Evolutionary conservation across 1,140 invertebrate species (phyloP).

Genomic region (Drosophila pallidifrons): DNA sequence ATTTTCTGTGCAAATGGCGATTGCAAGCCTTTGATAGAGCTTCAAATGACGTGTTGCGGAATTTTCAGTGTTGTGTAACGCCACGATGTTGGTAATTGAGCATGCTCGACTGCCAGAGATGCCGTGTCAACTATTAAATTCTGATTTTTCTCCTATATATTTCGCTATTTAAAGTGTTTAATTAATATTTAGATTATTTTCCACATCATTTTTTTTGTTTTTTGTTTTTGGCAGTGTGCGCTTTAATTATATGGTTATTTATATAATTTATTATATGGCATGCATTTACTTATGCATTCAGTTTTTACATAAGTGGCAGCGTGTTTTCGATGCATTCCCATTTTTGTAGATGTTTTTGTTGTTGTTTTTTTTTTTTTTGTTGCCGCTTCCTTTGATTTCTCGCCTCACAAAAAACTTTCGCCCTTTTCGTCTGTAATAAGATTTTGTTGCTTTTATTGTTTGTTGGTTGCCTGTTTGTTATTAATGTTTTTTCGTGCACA

Average conservation of each 20-base stretch:
- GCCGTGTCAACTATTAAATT: too few relatives aligned
- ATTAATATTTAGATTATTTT: slow-evolving; percentile 5
- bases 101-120: neutral
- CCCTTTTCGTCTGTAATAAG: slow-evolving; percentile 29
- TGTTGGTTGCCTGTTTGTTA: slow-evolving; percentile 31
- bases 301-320: slow-evolving; percentile 1
- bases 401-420: slow-evolving; percentile 25
- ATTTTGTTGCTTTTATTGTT: slow-evolving; percentile 17
- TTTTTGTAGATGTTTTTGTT: slow-evolving; percentile 12
- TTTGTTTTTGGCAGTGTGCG: slow-evolving; percentile 18
- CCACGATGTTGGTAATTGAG: neutral
- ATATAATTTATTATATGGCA: slow-evolving; percentile 10
- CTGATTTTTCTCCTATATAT: too few relatives aligned
- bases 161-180: neutral
- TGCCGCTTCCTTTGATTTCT: slow-evolving; percentile 4
- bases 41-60: neutral
- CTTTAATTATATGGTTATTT: slow-evolving; percentile 15
- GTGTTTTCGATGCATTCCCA: slow-evolving; percentile 3
- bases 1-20: too few relatives aligned
- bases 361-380: slow-evolving; percentile 10
- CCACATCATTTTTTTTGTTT: neutral
- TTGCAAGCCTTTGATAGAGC: neutral
- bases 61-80: slow-evolving; percentile 10
- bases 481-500: slow-evolving; percentile 31
- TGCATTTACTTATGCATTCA: slow-evolving; percentile 13